phyloP scores from a whole-genome alignment of 2,113 vertebrate species.

The Aptenodytes forsteri region DNA sequence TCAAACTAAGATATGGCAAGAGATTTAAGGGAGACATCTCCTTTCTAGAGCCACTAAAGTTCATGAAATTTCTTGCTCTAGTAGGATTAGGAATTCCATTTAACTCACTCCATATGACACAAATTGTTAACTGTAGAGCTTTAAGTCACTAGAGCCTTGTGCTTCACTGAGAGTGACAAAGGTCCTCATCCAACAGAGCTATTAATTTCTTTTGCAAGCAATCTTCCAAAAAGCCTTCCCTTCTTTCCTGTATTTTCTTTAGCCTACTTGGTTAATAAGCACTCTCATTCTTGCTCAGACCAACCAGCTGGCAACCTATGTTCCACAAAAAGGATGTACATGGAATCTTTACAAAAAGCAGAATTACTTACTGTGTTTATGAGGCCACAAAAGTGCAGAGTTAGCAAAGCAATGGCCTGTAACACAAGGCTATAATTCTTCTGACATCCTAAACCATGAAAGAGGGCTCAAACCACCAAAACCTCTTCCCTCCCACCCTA shows the following conservation, averaged over 20 bases:
- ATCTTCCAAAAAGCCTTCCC: conserved; percentile 19
- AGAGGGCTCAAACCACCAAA: conserved; percentile 25
- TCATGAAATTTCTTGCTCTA: background rate
- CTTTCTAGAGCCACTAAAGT: background rate
- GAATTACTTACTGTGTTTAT: conserved; percentile 13
- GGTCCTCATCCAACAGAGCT: background rate
- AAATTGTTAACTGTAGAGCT: background rate
- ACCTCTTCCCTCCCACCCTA: background rate
- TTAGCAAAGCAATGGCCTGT: conserved; percentile 35
- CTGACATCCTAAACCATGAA: conserved; percentile 25
- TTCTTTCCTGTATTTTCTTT: conserved; percentile 21
- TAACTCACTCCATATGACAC: background rate
- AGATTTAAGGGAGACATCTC: background rate
- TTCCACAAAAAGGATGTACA: conserved; percentile 4
- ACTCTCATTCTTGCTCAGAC: conserved; percentile 12
- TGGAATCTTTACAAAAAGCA: conserved; percentile 9
- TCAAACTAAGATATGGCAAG: background rate
- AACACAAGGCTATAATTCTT: conserved; percentile 47
- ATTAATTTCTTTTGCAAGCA: background rate
- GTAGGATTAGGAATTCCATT: background rate
- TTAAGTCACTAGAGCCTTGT: background rate
- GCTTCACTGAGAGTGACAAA: background rate
- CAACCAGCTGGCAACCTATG: conserved; percentile 22
- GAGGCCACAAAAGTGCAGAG: conserved; percentile 18
- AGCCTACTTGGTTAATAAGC: conserved; percentile 10